Conservation (phyloP, 1,140 invertebrate genomes). For the Brachionus paranguensis region DNA sequence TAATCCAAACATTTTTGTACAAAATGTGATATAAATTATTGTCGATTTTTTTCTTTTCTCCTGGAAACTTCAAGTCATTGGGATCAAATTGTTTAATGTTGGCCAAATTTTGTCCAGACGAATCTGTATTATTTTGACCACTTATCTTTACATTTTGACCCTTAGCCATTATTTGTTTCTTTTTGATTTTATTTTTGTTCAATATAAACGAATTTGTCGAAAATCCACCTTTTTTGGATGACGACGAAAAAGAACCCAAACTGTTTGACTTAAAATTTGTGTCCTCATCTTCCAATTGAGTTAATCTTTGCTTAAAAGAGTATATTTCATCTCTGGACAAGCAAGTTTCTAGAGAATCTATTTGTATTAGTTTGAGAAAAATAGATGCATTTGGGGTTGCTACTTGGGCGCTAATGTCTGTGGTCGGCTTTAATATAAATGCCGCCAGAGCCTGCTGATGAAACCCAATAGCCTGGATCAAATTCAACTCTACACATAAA, state of each 20-base stretch:
- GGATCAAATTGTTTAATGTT: background rate
- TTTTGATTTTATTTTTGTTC: background rate
- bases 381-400: background rate
- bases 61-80: conserved; percentile 2
- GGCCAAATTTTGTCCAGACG: background rate
- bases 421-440: background rate
- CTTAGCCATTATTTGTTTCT: background rate
- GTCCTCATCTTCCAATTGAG: conserved; percentile 31
- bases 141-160: conserved; percentile 24
- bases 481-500: conserved; percentile 11
- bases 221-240: background rate
- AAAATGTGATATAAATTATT: background rate
- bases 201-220: background rate
- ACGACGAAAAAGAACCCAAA: background rate
- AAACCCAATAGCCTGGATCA: conserved; percentile 21
- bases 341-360: background rate
- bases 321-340: conserved; percentile 4
- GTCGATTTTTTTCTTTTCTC: background rate
- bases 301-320: background rate
- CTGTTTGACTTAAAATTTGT: background rate
- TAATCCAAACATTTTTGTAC: conserved; percentile 33
- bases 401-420: background rate
- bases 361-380: conserved; percentile 16
- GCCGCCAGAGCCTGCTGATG: conserved; percentile 1
- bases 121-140: background rate